Evolutionary conservation across 2,113 vertebrate species (phyloP), one percentile per base, ranked within the genome.

Genomic region (Eupsittula cactorum): DNA sequence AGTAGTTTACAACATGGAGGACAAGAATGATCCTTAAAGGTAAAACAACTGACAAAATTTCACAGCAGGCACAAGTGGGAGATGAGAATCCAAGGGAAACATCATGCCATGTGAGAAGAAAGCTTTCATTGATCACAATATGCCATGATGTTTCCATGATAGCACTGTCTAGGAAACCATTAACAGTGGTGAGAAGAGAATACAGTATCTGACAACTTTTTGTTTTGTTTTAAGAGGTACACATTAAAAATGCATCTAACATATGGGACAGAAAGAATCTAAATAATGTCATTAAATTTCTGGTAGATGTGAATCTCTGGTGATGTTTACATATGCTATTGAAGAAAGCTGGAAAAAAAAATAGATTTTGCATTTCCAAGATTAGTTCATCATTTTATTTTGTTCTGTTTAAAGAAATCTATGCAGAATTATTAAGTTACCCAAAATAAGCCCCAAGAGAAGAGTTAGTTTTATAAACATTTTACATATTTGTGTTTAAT

Each of bases 401-500:
- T 86, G 18, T 74, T 94, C 60, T 70, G 42, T 78, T 93, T 94
- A n/a, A 91, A 93, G 78, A 96, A 95, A 95, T 97, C 91, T 92
- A 96, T 53, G 92, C 93, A 96, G 95, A 96, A 97, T 96, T 97
- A 97, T 97, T 97, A 98, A 97, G 95, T 96, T 97, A 94, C 90
- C 27, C 3, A 93, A 93, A 92, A 95, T 92, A 88, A 97, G 91
- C 95, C 96, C 96, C 97, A 98, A 97, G 93, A 98, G 97, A 97
- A 98, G 94, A 94, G 62, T 81, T 92, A 97, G 90, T 97, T 97
- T 97, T 93, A 97, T 96, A 98, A 98, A 98, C 97, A 98, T 95
- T 97, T 98, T 97, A 97, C 91, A 97, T 97, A 97, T 97, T 97
- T 97, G 95, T 95, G 90, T 97, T 97, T 97, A 97, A 98, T 98